Evolutionary conservation across 2,113 vertebrate species (phyloP).

Genomic region (Cepphus grylle): DNA sequence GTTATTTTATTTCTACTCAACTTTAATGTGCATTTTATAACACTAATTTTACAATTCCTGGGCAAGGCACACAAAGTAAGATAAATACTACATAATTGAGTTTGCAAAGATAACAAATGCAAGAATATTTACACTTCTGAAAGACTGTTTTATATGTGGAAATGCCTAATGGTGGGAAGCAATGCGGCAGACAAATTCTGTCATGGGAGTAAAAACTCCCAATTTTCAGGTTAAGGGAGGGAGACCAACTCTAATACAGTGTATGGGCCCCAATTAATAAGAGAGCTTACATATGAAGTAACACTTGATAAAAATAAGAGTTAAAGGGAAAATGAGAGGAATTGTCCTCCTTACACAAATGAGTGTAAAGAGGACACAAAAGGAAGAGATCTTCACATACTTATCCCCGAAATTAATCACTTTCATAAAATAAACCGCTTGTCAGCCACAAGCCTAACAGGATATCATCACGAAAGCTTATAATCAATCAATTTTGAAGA

Average conservation of each 20-base stretch:
- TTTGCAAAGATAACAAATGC: background rate
- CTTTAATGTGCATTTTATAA: background rate
- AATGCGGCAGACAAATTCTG: background rate
- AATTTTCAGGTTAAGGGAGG: background rate
- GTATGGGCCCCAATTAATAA: background rate
- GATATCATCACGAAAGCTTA: background rate
- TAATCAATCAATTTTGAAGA: background rate
- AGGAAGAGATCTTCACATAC: background rate
- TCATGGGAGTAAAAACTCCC: background rate
- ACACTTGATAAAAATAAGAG: background rate
- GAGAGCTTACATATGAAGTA: background rate
- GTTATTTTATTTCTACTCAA: background rate
- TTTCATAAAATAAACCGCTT: background rate
- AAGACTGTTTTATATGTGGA: background rate
- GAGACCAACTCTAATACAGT: background rate
- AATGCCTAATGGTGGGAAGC: background rate
- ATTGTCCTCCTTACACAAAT: too few species aligned
- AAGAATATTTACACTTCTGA: background rate
- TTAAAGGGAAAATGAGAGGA: background rate
- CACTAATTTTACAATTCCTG: background rate
- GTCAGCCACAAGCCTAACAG: background rate
- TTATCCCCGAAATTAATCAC: background rate
- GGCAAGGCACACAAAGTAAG: background rate
- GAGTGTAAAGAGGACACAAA: background rate
- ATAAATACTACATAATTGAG: background rate